Conservation (phyloP, 2,113 vertebrate species). For the Halichoerus grypus region DNA sequence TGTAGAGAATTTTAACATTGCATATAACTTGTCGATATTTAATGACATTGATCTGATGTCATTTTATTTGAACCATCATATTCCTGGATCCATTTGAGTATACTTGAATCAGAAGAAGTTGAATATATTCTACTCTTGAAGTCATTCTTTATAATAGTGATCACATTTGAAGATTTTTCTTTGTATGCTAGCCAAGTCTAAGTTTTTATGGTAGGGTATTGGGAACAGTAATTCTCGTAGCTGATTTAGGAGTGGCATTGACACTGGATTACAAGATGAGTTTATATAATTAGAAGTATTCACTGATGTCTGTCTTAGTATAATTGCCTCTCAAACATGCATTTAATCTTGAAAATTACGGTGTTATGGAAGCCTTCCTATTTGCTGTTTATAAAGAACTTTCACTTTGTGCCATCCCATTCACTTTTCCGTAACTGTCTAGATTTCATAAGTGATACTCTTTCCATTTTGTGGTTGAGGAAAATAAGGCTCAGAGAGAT, state of each 20-base stretch:
- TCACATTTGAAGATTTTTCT: slow-evolving; percentile 7
- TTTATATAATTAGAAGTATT: slow-evolving; percentile 42
- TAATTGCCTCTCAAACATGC: not conserved
- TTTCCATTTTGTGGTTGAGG: not conserved
- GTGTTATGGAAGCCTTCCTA: not conserved
- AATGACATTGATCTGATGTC: not conserved
- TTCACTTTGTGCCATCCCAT: not conserved
- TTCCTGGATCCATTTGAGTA: not conserved
- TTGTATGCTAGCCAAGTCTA: not conserved
- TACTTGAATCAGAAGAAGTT: slow-evolving; percentile 1
- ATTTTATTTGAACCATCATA: not conserved
- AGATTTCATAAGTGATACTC: not conserved
- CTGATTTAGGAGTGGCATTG: not conserved
- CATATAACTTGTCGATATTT: not conserved
- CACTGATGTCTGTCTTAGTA: not conserved
- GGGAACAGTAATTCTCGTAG: not conserved
- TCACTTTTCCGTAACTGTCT: not conserved
- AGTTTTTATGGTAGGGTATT: not conserved
- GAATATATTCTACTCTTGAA: not conserved
- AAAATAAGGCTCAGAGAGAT: not conserved
- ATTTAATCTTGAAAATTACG: not conserved
- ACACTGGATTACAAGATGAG: not conserved
- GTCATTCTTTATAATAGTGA: not conserved
- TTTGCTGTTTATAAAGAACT: not conserved
- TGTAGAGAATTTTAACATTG: slow-evolving; percentile 16